Evolutionary conservation across 2,888 invertebrate genomes (phyloP).

Genomic region (Cephalotes varians): DNA sequence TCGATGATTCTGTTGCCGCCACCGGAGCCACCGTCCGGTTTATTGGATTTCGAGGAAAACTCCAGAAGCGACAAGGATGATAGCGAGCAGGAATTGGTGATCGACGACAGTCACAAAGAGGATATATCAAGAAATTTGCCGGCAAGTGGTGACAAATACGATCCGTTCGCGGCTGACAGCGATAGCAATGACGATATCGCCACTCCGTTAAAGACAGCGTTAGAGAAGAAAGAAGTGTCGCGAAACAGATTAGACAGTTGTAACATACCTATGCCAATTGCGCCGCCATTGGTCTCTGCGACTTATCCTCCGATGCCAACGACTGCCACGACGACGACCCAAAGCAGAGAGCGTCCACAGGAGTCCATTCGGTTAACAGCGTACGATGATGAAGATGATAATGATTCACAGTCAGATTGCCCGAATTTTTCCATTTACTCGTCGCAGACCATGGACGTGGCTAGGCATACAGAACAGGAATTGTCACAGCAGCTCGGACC

Average conservation of each 20-base stretch:
- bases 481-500: slow-evolving; percentile 84
- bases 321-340: neutral
- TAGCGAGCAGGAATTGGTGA: slow-evolving; percentile 83
- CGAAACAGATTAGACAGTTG: slow-evolving; percentile 38
- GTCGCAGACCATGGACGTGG: slow-evolving; percentile 92
- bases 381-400: slow-evolving; percentile 84
- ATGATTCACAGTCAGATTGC: slow-evolving; percentile 90
- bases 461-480: slow-evolving; percentile 87
- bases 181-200: slow-evolving; percentile 79
- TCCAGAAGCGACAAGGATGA: slow-evolving; percentile 83
- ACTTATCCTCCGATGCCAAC: neutral
- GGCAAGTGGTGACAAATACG: slow-evolving; percentile 79
- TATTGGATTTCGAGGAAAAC: slow-evolving; percentile 84
- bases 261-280: slow-evolving; percentile 56
- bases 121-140: slow-evolving; percentile 57
- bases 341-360: neutral
- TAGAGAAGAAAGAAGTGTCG: neutral
- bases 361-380: slow-evolving; percentile 77
- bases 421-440: slow-evolving; percentile 96
- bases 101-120: slow-evolving; percentile 83
- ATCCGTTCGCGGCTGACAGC: slow-evolving; percentile 83
- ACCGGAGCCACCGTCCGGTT: slow-evolving; percentile 85
- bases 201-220: neutral
- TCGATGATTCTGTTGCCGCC: slow-evolving; percentile 83
- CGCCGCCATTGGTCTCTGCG: slow-evolving; percentile 50